Evolutionary conservation across 1,140 invertebrate genomes (phyloP), one percentile per base, ranked within the genome.

Genomic region (Diabrotica undecimpunctata): DNA sequence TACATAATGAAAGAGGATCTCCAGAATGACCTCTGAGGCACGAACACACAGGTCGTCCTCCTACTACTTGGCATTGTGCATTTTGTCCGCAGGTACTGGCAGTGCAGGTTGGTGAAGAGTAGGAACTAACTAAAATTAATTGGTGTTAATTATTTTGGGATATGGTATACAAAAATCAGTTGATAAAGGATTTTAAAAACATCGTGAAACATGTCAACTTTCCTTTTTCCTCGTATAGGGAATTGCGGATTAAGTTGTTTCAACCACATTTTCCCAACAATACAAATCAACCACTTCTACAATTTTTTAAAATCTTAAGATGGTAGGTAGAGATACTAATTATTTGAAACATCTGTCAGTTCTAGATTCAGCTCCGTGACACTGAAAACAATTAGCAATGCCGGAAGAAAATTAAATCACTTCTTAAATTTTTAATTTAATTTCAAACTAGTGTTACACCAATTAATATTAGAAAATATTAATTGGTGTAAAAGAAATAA

Each of bases 11-110:
- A 56, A 87, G 77, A 8, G 90, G 88, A 79, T 91, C 88, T 53
- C 90, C 90, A 54, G 85, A 87, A 74, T 88, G 84, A 13, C 89
- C 89, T 2, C 87, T 81, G 67, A 86, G 79, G 74, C 90, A 92
- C 55, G 85, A 85, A 77, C 90, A 92, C 4, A 89, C 86, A 0
- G 89, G 86, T 50, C 86, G 77, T 12, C 81, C 82, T 54, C 83
- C 84, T 64, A 82, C 79, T 9, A 85, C 81, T 53, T 85, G 84
- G 72, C 86, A 88, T 62, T 86, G 83, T 5, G 86, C 86, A 50
- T 86, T 87, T 11, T 83, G 81, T 0, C 86, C 86, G 68, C 86
- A 87, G 0, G 86, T 74, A 9, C 51, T 64, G n/a, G 67, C 60
- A 6, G 73, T 69, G 54, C 74, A 77, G 0, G 74, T 67, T 5